Conservation (phyloP, 2,113 vertebrate species). For the Pachycephala philippinensis region DNA sequence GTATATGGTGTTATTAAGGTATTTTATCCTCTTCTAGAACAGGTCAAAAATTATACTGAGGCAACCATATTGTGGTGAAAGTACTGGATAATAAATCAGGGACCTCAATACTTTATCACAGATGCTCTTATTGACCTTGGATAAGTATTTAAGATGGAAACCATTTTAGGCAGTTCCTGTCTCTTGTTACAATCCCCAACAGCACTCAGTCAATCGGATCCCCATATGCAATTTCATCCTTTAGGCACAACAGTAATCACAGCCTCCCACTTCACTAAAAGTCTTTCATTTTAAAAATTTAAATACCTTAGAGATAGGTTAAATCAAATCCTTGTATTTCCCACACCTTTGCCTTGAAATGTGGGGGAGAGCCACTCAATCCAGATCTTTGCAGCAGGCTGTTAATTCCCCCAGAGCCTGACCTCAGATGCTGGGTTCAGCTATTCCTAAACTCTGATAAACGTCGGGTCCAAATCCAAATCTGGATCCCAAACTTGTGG, state of each 20-base stretch:
- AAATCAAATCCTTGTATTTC: not conserved
- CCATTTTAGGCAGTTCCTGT: not conserved
- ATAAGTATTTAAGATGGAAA: not conserved
- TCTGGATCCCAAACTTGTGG: constrained; percentile 34
- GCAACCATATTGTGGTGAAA: not conserved
- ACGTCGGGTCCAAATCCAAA: not conserved
- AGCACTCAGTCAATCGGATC: not conserved
- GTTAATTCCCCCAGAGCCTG: not conserved
- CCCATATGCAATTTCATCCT: not conserved
- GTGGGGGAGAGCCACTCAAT: not conserved
- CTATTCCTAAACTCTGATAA: not conserved
- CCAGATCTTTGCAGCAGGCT: not conserved
- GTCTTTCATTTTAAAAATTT: not conserved
- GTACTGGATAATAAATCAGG: not conserved
- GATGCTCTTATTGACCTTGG: not conserved
- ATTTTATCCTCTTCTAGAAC: not conserved
- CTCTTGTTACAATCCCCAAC: not conserved
- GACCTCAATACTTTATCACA: not conserved
- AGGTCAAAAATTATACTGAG: not conserved
- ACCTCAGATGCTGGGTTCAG: not conserved
- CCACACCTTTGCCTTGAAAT: not conserved
- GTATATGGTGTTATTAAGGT: not conserved
- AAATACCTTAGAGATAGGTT: not conserved
- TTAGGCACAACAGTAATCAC: not conserved
- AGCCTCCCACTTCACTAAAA: not conserved